phyloP scores from a whole-genome alignment of 2,797 vertebrate species.

The Ficedula albicollis region DNA sequence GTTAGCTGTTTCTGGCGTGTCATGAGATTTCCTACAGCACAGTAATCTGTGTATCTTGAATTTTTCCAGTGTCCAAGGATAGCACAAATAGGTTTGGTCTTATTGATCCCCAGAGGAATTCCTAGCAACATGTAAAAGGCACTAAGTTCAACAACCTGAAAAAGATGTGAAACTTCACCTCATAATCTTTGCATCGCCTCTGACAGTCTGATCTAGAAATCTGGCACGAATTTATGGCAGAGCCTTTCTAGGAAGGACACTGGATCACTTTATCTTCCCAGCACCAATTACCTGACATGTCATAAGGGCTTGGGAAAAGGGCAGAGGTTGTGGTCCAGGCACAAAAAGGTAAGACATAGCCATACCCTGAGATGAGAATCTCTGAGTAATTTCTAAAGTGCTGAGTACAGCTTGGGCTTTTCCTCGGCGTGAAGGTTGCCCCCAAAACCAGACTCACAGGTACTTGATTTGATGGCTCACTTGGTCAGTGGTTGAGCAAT shows the following conservation, averaged over 20 bases:
- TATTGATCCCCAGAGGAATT: not conserved
- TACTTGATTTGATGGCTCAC: not conserved
- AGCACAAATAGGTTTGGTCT: not conserved
- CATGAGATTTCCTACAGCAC: not conserved
- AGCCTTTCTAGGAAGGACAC: not conserved
- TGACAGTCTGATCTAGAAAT: not conserved
- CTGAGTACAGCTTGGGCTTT: conserved; percentile 14
- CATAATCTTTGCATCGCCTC: not conserved
- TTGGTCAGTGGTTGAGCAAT: not conserved
- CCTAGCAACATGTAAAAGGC: not conserved
- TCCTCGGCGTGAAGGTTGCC: not conserved
- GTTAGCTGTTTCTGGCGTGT: not conserved
- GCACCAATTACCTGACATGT: not conserved
- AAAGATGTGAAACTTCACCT: not conserved
- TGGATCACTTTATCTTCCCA: conserved; percentile 1
- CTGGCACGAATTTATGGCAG: not conserved
- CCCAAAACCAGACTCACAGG: conserved; percentile 24
- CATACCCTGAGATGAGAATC: not conserved
- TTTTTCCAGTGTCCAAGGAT: not conserved
- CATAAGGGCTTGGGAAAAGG: not conserved
- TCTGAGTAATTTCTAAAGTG: conserved; percentile 7
- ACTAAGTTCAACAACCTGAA: not conserved
- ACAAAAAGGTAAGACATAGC: not conserved
- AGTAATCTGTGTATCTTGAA: not conserved
- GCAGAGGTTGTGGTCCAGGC: not conserved